Percentiles rank a stretch among this genome's conserved stretches.
Evolutionary conservation across 2,888 invertebrate genomes (phyloP).

Genomic region (Xestia c-nigrum): DNA sequence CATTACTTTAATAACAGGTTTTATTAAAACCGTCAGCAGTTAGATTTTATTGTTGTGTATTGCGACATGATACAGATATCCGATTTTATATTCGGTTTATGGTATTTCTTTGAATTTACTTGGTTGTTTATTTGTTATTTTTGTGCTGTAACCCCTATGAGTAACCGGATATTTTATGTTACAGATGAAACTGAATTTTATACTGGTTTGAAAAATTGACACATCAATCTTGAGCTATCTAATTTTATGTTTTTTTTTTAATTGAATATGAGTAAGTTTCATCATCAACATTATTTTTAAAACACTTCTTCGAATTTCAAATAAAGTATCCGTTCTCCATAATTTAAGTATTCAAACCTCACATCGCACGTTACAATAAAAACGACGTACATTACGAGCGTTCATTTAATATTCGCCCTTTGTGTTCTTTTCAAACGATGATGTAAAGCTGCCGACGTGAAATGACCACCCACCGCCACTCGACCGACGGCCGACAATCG

Average conservation of each 20-base stretch:
- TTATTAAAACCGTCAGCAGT: constrained; percentile 53
- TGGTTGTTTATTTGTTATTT: constrained; percentile 24
- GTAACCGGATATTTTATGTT: constrained; percentile 6
- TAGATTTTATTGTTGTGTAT: constrained; percentile 58
- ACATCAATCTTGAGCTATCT: not conserved
- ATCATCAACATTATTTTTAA: not conserved
- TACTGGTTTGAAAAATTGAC: not conserved
- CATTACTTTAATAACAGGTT: constrained; percentile 62
- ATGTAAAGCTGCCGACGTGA: constrained; percentile 80
- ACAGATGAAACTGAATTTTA: not conserved
- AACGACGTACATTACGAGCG: constrained; percentile 66
- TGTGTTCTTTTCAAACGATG: constrained; percentile 76
- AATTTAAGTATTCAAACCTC: constrained; percentile 56
- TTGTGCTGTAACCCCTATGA: not conserved
- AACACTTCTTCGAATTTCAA: constrained; percentile 23
- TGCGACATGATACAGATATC: constrained; percentile 53
- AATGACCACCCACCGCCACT: constrained; percentile 83
- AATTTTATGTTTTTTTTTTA: not conserved
- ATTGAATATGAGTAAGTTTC: not conserved
- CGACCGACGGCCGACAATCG: constrained; percentile 78
- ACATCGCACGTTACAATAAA: constrained; percentile 64
- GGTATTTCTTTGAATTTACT: constrained; percentile 46
- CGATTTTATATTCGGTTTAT: constrained; percentile 43
- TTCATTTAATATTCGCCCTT: constrained; percentile 77
- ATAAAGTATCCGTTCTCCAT: constrained; percentile 24